Percentiles rank a stretch among this genome's conserved stretches.
Conservation (phyloP, 1,140 invertebrate genomes). For the Aphelenchoides besseyi region DNA sequence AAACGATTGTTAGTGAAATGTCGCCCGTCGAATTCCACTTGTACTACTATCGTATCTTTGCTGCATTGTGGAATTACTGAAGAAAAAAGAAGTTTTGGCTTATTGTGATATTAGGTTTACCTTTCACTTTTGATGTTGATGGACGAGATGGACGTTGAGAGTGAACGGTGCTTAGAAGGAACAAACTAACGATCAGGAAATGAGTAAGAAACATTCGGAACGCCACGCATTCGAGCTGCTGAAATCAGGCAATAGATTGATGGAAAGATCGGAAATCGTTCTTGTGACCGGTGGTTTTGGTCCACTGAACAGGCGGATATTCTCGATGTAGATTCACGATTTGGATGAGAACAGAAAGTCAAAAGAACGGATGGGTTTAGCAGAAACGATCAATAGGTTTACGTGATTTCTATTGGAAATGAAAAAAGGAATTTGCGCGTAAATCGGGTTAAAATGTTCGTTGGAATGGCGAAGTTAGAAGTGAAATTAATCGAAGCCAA, state of each 20-base stretch:
- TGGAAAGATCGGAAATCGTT: neutral
- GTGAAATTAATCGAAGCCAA: neutral
- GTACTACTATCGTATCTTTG: slow-evolving; percentile 37
- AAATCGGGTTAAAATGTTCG: slow-evolving; percentile 1
- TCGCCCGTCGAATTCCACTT: slow-evolving; percentile 38
- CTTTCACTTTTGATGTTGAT: neutral
- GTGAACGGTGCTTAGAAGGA: neutral
- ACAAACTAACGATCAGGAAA: neutral
- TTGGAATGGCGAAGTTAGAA: neutral
- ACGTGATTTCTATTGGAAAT: neutral
- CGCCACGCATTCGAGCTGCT: neutral
- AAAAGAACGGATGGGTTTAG: neutral
- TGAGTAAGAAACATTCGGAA: neutral
- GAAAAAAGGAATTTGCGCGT: neutral
- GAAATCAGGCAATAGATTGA: neutral
- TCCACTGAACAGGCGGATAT: too few species aligned
- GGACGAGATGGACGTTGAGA: neutral
- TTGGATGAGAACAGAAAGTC: neutral
- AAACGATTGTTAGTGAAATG: slow-evolving; percentile 34
- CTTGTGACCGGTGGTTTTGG: too few species aligned
- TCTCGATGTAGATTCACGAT: neutral
- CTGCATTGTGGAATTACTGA: slow-evolving; percentile 44
- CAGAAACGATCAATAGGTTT: too few species aligned
- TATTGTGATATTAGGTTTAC: neutral
- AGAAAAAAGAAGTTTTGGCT: slow-evolving; percentile 22